A percentile compares a stretch with the other conserved stretches of the same genome.
phyloP scores from a whole-genome alignment of 2,113 vertebrate genomes.

The Typhlomys cinereus region DNA sequence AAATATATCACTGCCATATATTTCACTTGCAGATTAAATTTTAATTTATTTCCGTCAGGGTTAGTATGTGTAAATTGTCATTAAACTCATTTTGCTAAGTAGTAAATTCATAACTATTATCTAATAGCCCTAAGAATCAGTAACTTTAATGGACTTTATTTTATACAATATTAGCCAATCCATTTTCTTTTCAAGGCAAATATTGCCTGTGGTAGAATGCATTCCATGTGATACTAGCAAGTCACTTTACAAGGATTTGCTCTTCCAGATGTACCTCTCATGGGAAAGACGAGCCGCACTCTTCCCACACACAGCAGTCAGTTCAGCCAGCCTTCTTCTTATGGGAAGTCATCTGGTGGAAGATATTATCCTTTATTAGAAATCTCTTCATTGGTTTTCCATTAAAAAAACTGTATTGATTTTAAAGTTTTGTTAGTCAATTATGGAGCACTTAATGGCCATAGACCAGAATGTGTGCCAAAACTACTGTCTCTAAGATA shows the following conservation, averaged over 20 bases:
- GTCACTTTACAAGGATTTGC: not conserved
- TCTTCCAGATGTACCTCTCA: not conserved
- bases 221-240: not conserved
- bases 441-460: conserved; percentile 52
- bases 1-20: conserved; percentile 5
- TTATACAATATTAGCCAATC: conserved; percentile 18
- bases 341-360: conserved; percentile 57
- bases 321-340: conserved; percentile 36
- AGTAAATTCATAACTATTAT: conserved; percentile 34
- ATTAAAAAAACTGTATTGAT: conserved; percentile 67
- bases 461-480: conserved; percentile 15
- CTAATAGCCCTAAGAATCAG: not conserved
- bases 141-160: conserved; percentile 17
- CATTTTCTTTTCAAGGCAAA: not conserved
- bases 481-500: conserved; percentile 38
- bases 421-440: conserved; percentile 68
- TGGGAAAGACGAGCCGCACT: not conserved
- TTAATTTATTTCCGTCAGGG: not conserved
- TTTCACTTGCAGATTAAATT: conserved; percentile 16
- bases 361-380: conserved; percentile 57
- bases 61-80: not conserved
- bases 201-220: not conserved
- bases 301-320: conserved; percentile 27
- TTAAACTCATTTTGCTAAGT: conserved; percentile 21
- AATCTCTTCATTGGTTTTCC: conserved; percentile 59